Base-by-base conservation (phyloP, 2,888 invertebrate species). In the Agonopterix heracliana region DNA sequence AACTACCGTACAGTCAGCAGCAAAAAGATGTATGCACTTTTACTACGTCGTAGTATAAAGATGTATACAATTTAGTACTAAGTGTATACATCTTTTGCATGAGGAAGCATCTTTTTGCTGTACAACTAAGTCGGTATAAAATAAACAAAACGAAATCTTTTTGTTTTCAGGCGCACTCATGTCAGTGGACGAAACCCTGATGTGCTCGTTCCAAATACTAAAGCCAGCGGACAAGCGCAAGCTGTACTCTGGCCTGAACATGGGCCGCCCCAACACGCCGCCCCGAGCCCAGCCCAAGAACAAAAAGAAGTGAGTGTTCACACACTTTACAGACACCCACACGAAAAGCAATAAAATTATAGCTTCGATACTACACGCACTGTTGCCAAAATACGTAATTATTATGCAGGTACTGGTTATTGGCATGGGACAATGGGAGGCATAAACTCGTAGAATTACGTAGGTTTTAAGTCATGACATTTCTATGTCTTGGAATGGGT, bases 171-270 rank as follows among this genome's bases (percentile, higher is more conserved):
- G 95, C 70, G 96, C 96, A 60, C 95, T 99, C 95, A 99, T 99
- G 99, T 97, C 97, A 35, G 99, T 99, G 56, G 99, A 99, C 90
- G 99, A 99, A 87, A 98, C 98, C 60, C 91, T 99, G 64, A 99
- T 99, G 99, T 99, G 99, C 92, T 98, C 98, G 87, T 99, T 99
- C 92, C 93, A 96, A 89, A 96, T 96, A 77, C 90, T 96, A 77
- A 96, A 96, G 91, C 99, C 99, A 75, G 99, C 99, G 54, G 99
- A 99, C 90, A 99, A 99, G 89, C 95, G 98, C 91, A 98, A 99
- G 89, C 98, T 99, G 84, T 96, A 96, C 74, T 93, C 93, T 63
- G 95, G 96, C 65, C 92, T 97, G 80, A 97, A 96, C 87, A 94
- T 97, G 75, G 97, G 97, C 72, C 93, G 99, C 74, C 99, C 99